Conservation (phyloP, 2,113 vertebrate genomes). For the Castor canadensis region DNA sequence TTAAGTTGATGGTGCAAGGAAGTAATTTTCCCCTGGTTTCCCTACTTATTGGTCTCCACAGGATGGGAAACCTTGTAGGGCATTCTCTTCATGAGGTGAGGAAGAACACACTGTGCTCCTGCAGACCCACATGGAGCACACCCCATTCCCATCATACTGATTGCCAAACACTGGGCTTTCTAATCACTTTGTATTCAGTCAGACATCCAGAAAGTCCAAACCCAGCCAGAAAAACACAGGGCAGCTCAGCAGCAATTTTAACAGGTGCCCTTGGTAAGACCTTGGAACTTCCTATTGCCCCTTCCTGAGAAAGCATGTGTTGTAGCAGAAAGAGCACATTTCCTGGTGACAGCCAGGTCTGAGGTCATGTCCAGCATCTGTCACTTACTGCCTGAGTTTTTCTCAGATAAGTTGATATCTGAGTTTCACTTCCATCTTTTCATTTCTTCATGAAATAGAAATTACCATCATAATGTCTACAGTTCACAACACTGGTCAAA, state of each 20-base stretch:
- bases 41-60: slow-evolving; percentile 69
- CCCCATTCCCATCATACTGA: slow-evolving; percentile 71
- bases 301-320: neutral
- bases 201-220: slow-evolving; percentile 81
- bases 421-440: neutral
- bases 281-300: slow-evolving; percentile 54
- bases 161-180: slow-evolving; percentile 83
- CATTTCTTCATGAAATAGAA: slow-evolving; percentile 8
- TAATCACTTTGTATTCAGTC: slow-evolving; percentile 82
- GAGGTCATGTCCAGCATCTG: neutral
- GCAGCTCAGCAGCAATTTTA: slow-evolving; percentile 83
- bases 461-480: neutral
- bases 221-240: slow-evolving; percentile 83
- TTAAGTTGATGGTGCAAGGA: neutral
- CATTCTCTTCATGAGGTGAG: slow-evolving; percentile 73
- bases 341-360: neutral
- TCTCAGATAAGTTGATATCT: neutral
- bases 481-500: slow-evolving; percentile 53
- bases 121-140: slow-evolving; percentile 80
- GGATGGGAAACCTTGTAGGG: slow-evolving; percentile 73
- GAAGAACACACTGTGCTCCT: slow-evolving; percentile 78
- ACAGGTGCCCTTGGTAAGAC: slow-evolving; percentile 76
- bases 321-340: neutral
- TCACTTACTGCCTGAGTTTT: neutral
- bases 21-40: neutral